These are phyloP conservation scores for Chamaedrilus cognettii DNA, from an alignment of 2,888 invertebrate species.

Conservation along the genomic window DNA sequence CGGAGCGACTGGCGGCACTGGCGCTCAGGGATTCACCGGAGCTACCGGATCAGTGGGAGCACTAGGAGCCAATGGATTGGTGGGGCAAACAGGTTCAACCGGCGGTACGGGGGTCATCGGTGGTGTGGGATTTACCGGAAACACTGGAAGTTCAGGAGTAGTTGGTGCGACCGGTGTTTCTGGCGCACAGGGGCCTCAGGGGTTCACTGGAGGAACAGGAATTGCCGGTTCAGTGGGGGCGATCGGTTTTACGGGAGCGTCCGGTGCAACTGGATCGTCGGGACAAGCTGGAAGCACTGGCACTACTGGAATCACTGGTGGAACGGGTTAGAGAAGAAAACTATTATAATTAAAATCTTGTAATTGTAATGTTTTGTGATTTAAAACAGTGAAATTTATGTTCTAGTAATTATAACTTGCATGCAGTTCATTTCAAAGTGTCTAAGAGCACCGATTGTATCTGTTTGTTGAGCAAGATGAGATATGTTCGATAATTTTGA, in stretches of 20 bases:
- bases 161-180: constrained; percentile 21
- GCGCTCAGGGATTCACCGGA: constrained; percentile 13
- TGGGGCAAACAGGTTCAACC: neutral
- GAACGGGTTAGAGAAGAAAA: no score
- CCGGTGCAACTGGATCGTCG: neutral
- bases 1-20: constrained; percentile 17
- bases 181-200: constrained; percentile 1
- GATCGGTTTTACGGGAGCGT: neutral
- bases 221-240: neutral
- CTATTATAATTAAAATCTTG: no score
- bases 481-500: no score
- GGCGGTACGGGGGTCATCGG: neutral
- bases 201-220: constrained; percentile 14
- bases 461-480: neutral
- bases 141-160: neutral
- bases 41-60: neutral
- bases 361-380: no score
- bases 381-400: no score
- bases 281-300: constrained; percentile 17
- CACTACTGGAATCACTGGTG: constrained; percentile 14
- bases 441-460: neutral
- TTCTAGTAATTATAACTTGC: no score
- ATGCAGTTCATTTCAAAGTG: neutral
- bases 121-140: neutral
- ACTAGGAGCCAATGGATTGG: neutral